Evolutionary conservation across 2,113 vertebrate genomes (phyloP).

Genomic region (Gambusia holbrooki): DNA sequence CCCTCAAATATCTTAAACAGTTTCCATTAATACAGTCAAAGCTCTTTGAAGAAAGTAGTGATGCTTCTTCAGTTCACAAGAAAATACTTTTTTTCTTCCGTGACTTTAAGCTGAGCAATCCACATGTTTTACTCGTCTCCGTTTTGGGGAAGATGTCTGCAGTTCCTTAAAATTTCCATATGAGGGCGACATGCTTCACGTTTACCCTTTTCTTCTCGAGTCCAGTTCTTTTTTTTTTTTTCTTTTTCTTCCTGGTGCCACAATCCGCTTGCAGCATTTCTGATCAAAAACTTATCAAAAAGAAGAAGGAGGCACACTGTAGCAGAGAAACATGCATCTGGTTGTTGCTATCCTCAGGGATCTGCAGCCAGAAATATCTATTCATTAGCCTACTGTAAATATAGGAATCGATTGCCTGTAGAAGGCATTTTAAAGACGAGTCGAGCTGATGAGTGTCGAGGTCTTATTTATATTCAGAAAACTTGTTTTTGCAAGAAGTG

Average conservation of each 20-base stretch:
- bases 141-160: constrained; percentile 37
- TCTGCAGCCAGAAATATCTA: constrained; percentile 46
- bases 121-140: constrained; percentile 4
- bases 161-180: constrained; percentile 51
- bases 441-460: constrained; percentile 24
- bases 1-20: not conserved
- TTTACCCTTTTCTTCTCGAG: not conserved
- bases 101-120: constrained; percentile 21
- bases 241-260: constrained; percentile 2
- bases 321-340: constrained; percentile 78
- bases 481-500: constrained; percentile 14
- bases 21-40: not conserved
- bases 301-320: constrained; percentile 74
- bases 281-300: constrained; percentile 59
- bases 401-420: constrained; percentile 32
- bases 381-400: constrained; percentile 22
- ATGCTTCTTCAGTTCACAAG: constrained; percentile 62
- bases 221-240: not conserved
- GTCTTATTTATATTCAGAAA: constrained; percentile 47
- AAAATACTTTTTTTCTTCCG: constrained; percentile 24
- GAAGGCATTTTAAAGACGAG: constrained; percentile 64
- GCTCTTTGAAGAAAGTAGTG: constrained; percentile 38
- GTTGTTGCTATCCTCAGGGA: constrained; percentile 39
- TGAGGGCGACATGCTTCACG: constrained; percentile 53
- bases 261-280: constrained; percentile 22